Conservation (phyloP, 2,113 vertebrate species). For the Pachypanchax playfairii region DNA sequence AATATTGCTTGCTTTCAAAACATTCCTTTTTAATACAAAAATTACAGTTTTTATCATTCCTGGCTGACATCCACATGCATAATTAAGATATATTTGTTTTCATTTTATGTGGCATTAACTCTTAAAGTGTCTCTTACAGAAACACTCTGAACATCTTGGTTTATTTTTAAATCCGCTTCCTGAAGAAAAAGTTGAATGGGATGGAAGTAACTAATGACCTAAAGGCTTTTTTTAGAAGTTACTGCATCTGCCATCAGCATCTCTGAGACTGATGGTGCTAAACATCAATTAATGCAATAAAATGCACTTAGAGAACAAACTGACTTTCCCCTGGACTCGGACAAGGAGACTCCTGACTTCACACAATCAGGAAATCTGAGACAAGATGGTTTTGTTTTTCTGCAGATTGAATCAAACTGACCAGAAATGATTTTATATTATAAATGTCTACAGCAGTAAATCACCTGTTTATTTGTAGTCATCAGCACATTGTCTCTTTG, state of each 20-base stretch:
- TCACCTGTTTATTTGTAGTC: no score
- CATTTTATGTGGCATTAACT: not conserved
- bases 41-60: not conserved
- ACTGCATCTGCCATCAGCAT: conserved; percentile 59
- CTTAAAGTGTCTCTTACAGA: not conserved
- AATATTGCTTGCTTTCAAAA: conserved; percentile 1
- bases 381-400: conserved; percentile 4
- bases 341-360: conserved; percentile 31
- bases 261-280: conserved; percentile 59
- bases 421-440: not conserved
- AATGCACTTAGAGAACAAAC: conserved; percentile 31
- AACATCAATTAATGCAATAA: conserved; percentile 65
- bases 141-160: not conserved
- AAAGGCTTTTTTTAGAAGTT: conserved; percentile 33
- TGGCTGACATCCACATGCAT: not conserved
- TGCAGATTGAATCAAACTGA: conserved; percentile 3
- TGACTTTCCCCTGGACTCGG: conserved; percentile 39
- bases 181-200: not conserved
- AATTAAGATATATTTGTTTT: not conserved
- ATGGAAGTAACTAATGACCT: conserved; percentile 25
- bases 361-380: conserved; percentile 7
- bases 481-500: no score
- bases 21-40: not conserved
- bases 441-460: not conserved
- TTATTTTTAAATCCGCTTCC: not conserved